Conservation (phyloP, 2,888 invertebrate species). For the Phania funesta region DNA sequence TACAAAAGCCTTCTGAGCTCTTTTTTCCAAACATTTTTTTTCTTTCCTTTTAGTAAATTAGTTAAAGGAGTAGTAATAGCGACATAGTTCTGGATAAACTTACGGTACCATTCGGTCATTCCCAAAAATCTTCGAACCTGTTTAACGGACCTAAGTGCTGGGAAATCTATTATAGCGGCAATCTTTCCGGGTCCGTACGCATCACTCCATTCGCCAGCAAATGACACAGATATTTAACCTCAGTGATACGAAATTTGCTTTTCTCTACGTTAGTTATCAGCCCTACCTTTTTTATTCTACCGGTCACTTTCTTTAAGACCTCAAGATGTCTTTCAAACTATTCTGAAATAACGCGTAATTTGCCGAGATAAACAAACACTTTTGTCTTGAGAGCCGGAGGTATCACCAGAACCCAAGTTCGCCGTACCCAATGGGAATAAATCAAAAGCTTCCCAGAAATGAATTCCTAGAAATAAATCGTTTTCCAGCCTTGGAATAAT, state of each 20-base stretch:
- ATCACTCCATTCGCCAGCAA: conserved; percentile 48
- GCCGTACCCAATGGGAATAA: no score
- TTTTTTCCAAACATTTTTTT: conserved; percentile 28
- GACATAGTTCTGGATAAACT: conserved; percentile 55
- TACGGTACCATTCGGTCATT: conserved; percentile 64
- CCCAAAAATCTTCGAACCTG: conserved; percentile 63
- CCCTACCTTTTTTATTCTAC: conserved; percentile 9
- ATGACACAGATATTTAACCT: conserved; percentile 19
- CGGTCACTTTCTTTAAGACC: neutral
- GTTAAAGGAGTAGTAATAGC: conserved; percentile 56
- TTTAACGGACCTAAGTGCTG: conserved; percentile 38
- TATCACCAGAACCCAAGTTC: no score
- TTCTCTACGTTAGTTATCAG: conserved; percentile 6
- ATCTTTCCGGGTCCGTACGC: conserved; percentile 39
- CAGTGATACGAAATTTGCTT: conserved; percentile 41
- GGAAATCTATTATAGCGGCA: conserved; percentile 46
- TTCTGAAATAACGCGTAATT: conserved; percentile 33
- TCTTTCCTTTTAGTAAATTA: conserved; percentile 43
- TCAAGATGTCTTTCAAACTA: conserved; percentile 25
- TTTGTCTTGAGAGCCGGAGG: conserved; percentile 21
- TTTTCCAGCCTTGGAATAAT: no score
- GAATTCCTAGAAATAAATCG: no score
- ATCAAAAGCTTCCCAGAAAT: no score
- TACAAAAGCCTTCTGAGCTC: conserved; percentile 35
- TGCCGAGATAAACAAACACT: conserved; percentile 53